phyloP scores from a whole-genome alignment of 2,888 invertebrate species.

The Tipula confusa region DNA sequence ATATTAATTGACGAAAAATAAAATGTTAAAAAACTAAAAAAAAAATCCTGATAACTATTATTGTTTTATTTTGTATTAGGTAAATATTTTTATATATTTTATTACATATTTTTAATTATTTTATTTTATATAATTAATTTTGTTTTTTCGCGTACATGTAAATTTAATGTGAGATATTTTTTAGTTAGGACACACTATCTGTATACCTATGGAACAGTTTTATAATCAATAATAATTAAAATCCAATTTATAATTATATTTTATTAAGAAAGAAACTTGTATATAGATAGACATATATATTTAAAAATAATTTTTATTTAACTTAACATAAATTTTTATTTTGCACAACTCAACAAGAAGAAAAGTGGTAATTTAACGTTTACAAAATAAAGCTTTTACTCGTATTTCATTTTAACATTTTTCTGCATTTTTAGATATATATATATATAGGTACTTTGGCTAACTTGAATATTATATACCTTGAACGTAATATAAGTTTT shows the following conservation, averaged over 20 bases:
- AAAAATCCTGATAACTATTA: no score
- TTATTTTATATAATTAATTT: no score
- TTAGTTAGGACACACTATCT: no score
- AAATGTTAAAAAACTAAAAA: no score
- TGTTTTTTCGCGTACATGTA: no score
- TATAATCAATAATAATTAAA: not conserved
- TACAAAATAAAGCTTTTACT: conserved; percentile 13
- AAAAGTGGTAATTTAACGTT: not conserved
- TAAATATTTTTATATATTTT: no score
- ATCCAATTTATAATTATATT: not conserved
- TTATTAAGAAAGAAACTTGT: not conserved
- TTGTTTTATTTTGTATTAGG: no score
- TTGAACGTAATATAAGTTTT: conserved; percentile 21
- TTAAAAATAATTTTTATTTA: not conserved
- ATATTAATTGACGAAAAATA: no score
- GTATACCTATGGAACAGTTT: no score
- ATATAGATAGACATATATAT: not conserved
- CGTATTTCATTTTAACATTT: not conserved
- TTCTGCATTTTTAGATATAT: not conserved
- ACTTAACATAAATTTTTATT: not conserved
- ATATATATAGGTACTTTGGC: no score
- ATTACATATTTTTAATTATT: no score
- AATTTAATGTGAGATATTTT: no score
- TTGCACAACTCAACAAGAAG: not conserved
- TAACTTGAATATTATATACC: not conserved